Evolutionary conservation across 2,797 vertebrate genomes (phyloP).

Genomic region (Loriculus beryllinus): DNA sequence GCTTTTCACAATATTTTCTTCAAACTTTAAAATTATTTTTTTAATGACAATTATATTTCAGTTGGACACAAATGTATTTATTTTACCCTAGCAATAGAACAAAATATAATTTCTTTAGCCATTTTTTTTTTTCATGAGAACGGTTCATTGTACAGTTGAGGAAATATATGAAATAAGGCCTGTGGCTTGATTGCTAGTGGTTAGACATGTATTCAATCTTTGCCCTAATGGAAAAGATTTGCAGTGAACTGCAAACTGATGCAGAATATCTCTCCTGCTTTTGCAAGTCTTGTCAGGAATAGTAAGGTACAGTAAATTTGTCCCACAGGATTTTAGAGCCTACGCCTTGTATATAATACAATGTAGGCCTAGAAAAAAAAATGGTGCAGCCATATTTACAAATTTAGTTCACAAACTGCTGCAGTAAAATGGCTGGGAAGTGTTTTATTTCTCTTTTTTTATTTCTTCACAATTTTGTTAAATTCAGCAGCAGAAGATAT

Average conservation of each 20-base stretch:
- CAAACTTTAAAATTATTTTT: conserved; percentile 86
- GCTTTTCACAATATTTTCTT: conserved; percentile 92
- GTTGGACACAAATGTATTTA: conserved; percentile 87
- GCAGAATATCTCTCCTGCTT: conserved; percentile 88
- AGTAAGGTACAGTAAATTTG: conserved; percentile 85
- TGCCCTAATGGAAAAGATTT: conserved; percentile 86
- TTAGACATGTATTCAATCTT: conserved; percentile 92
- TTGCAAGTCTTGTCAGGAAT: conserved; percentile 89
- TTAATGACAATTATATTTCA: conserved; percentile 90
- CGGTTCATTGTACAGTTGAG: conserved; percentile 96
- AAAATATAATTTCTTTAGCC: conserved; percentile 99
- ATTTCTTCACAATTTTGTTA: conserved; percentile 81
- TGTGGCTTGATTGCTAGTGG: conserved; percentile 99
- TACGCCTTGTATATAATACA: conserved; percentile 93
- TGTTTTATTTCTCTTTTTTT: conserved; percentile 70
- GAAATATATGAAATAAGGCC: conserved; percentile 98
- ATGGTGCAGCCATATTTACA: conserved; percentile 97
- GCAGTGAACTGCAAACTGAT: conserved; percentile 81
- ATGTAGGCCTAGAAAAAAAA: conserved; percentile 86
- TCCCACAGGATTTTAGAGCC: conserved; percentile 88
- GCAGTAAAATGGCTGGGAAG: conserved; percentile 85
- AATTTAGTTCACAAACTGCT: conserved; percentile 88
- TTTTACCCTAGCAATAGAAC: conserved; percentile 99
- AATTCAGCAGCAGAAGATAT: conserved; percentile 91
- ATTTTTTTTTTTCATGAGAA: conserved; percentile 88